Evolutionary conservation across 2,888 invertebrate species (phyloP), one percentile per base, ranked within the genome.

Genomic region (Merodon equestris): DNA sequence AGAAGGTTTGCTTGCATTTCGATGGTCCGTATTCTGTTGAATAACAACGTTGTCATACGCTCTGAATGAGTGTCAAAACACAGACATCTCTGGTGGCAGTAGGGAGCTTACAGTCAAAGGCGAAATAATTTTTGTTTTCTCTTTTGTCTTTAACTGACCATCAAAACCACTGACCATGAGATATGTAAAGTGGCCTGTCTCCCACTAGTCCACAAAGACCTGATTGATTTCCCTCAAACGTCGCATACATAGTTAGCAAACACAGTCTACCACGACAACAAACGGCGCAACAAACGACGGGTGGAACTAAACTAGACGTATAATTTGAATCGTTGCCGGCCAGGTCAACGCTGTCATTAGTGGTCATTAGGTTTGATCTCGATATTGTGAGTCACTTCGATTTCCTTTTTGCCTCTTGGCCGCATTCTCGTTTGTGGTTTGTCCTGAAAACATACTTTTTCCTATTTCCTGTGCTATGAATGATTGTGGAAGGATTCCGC

Each of bases 261-360:
- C 7, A 27, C 7, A 7, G 27, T 27, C n/a, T n/a, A n/a, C n/a
- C n/a, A n/a, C n/a, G n/a, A n/a, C n/a, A n/a, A n/a, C n/a, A n/a
- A n/a, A n/a, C n/a, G n/a, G n/a, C n/a, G n/a, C n/a, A n/a, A n/a
- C n/a, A n/a, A 10, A 10, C 48, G 18, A 54, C 67, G 73, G 77
- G 77, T 73, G 72, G 73, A 18, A 53, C 67, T 42, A 61, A 73
- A 72, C 72, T 66, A 79, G 82, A 83, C 83, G 79, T 83, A 79
- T 83, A 83, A 83, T 83, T 82, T 82, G 81, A 67, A 75, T 57
- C 74, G 73, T 81, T 82, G 82, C 82, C 82, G 82, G 81, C 82
- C 75, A 81, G 82, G 82, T 83, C 82, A 81, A 83, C 83, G 82
- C 81, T 83, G 82, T 83, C 82, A 83, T 83, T 83, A 83, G 79